Conservation (phyloP, 2,113 vertebrate genomes). For the Crotalus helleri region DNA sequence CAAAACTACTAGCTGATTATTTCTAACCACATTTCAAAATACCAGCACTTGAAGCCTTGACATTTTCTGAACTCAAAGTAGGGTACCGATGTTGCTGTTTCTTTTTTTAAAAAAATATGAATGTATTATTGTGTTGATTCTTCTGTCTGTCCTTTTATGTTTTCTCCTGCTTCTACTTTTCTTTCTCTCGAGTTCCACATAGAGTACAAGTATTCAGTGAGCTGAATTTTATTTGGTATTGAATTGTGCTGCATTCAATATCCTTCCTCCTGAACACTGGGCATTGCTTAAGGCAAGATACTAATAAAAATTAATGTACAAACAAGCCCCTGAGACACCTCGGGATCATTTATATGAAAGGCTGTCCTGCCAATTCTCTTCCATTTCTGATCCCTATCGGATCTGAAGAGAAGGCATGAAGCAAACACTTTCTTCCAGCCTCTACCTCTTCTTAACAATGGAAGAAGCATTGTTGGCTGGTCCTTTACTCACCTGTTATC, state of each 20-base stretch:
- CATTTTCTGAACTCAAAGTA: background rate
- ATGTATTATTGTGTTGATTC: background rate
- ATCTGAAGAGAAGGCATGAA: background rate
- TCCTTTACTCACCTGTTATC: background rate
- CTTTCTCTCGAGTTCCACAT: background rate
- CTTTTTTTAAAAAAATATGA: background rate
- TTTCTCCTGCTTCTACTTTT: background rate
- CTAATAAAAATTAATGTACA: slow-evolving; percentile 11
- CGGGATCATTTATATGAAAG: background rate
- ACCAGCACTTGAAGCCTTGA: background rate
- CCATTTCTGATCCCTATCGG: background rate
- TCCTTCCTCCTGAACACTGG: background rate
- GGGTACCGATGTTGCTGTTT: background rate
- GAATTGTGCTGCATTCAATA: background rate
- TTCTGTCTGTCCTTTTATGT: background rate
- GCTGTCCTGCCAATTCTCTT: background rate
- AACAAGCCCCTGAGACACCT: background rate
- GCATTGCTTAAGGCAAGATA: slow-evolving; percentile 9
- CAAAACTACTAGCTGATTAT: background rate
- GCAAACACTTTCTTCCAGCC: background rate
- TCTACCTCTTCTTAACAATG: background rate
- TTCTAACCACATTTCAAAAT: background rate
- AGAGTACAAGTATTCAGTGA: background rate
- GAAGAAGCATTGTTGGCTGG: background rate
- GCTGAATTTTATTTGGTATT: background rate